phyloP scores from a whole-genome alignment of 37 sponge, comb jelly and placozoan genomes.

The Amphimedon queenslandica region DNA sequence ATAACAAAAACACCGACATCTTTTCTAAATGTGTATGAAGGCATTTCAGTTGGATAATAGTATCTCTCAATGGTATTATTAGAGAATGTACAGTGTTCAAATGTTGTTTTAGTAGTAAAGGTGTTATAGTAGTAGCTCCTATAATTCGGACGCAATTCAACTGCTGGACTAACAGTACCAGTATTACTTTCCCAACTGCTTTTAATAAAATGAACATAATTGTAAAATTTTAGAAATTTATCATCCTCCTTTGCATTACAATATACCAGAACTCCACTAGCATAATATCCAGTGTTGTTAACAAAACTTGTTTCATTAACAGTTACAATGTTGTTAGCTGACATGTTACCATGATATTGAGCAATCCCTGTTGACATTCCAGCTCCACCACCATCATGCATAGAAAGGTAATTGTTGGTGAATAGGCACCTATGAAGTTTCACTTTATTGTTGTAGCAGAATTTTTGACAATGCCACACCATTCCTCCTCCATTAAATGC shows the following conservation, averaged over 20 bases:
- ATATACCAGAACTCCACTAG: not conserved
- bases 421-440: no score
- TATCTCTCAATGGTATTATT: not conserved
- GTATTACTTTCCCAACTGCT: not conserved
- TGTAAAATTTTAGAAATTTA: not conserved
- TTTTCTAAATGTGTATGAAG: not conserved
- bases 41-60: not conserved
- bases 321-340: not conserved
- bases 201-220: not conserved
- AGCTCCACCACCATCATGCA: not conserved
- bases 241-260: not conserved
- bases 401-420: no score
- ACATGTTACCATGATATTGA: no score
- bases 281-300: not conserved
- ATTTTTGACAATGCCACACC: no score
- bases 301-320: not conserved
- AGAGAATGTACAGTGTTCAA: slow-evolving; percentile 1
- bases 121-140: not conserved
- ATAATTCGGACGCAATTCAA: not conserved
- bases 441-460: no score
- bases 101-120: not conserved
- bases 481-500: not conserved
- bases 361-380: not conserved
- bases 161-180: not conserved
- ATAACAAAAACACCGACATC: not conserved